These are phyloP conservation scores for Pomatostomus ruficeps DNA, from an alignment of 2,113 vertebrate species.

Conservation along the genomic window DNA sequence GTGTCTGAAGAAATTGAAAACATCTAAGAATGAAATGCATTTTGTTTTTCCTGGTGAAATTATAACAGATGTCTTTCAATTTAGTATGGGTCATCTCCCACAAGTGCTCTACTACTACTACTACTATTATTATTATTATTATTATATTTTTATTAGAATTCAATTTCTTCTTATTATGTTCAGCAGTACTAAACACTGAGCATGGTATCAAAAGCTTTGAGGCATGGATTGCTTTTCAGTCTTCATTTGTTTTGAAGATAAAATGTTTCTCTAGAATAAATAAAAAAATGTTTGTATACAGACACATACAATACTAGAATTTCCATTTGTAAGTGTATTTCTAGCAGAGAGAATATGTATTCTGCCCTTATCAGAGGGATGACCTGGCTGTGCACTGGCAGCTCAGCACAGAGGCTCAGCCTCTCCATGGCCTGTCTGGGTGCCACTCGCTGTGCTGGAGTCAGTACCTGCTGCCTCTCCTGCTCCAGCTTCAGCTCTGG, in stretches of 20 bases:
- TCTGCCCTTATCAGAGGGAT: background rate
- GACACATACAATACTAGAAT: background rate
- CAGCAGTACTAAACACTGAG: background rate
- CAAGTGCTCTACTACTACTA: too few relatives aligned
- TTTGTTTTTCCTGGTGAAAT: background rate
- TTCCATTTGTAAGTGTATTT: background rate
- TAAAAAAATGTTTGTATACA: rapidly evolving
- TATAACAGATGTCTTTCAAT: background rate
- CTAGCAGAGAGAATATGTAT: background rate
- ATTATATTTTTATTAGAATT: background rate
- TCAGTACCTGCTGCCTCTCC: background rate
- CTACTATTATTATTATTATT: background rate
- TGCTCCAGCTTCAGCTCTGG: background rate
- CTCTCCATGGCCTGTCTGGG: background rate
- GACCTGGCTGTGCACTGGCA: rapidly evolving
- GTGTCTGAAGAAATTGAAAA: background rate
- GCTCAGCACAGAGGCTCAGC: background rate
- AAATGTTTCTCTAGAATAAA: background rate
- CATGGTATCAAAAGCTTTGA: background rate
- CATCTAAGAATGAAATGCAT: background rate
- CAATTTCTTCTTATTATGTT: background rate
- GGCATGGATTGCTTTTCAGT: background rate
- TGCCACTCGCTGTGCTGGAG: rapidly evolving
- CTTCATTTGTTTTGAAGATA: background rate
- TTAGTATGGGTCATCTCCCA: background rate